phyloP scores from a whole-genome alignment of 2,888 invertebrate species.

The Caenorhabditis doughertyi region DNA sequence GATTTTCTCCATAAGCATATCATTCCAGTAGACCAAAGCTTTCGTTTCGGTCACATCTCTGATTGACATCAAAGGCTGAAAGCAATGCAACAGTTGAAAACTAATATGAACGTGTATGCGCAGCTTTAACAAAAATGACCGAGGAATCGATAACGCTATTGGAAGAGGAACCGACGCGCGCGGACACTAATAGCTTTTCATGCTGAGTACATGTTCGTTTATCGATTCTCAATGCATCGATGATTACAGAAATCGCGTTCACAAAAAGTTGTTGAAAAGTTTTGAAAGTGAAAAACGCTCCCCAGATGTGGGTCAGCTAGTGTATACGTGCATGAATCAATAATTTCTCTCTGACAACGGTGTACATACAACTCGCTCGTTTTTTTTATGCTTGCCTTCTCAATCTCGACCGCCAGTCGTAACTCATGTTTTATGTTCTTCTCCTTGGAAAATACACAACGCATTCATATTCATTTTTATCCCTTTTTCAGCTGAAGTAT shows the following conservation, averaged over 20 bases:
- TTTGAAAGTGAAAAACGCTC: background rate
- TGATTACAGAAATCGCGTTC: background rate
- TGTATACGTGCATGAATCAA: slow-evolving; percentile 31
- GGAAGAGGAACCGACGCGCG: slow-evolving; percentile 7
- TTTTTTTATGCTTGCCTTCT: slow-evolving; percentile 6
- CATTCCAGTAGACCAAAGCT: slow-evolving; percentile 40
- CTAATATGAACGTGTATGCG: background rate
- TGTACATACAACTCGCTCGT: background rate
- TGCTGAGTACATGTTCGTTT: background rate
- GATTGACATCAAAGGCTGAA: slow-evolving; percentile 1
- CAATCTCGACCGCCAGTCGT: background rate
- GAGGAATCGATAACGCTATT: slow-evolving; percentile 17
- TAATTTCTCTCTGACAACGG: slow-evolving; percentile 13
- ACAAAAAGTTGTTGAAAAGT: slow-evolving; percentile 1
- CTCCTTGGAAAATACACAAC: background rate
- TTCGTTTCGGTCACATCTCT: background rate
- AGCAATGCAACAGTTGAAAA: background rate
- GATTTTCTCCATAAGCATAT: slow-evolving; percentile 52
- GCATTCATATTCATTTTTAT: background rate
- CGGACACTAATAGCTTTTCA: slow-evolving; percentile 1
- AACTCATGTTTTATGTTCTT: slow-evolving; percentile 11
- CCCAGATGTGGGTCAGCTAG: slow-evolving; percentile 32
- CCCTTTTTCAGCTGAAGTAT: slow-evolving; percentile 3
- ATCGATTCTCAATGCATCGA: slow-evolving; percentile 7
- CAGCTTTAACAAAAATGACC: slow-evolving; percentile 28